phyloP scores from a whole-genome alignment of 2,888 invertebrate species.

The Abscondita cerata region DNA sequence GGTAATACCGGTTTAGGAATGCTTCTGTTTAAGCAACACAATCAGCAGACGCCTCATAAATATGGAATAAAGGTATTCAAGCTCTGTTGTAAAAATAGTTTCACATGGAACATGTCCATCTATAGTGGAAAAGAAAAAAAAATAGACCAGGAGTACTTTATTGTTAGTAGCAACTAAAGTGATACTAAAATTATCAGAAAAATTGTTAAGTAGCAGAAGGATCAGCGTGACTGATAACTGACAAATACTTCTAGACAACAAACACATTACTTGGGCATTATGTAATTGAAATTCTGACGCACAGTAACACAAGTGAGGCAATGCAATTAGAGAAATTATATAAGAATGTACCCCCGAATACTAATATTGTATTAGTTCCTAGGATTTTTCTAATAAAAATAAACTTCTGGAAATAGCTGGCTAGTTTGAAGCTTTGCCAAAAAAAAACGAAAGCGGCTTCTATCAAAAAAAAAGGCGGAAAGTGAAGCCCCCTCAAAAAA shows the following conservation, averaged over 20 bases:
- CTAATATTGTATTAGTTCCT: too few relatives aligned
- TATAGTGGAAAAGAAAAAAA: not conserved
- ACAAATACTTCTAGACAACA: not conserved
- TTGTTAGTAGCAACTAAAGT: not conserved
- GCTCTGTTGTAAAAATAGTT: not conserved
- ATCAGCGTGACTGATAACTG: not conserved
- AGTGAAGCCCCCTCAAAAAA: too few relatives aligned
- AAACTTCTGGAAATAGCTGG: too few relatives aligned
- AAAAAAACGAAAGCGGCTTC: too few relatives aligned
- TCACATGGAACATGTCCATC: not conserved
- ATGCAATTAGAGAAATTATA: too few relatives aligned
- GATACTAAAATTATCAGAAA: not conserved
- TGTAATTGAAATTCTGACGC: too few relatives aligned
- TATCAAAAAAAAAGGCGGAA: too few relatives aligned
- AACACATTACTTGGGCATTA: not conserved
- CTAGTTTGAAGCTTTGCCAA: too few relatives aligned
- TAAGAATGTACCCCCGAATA: too few relatives aligned
- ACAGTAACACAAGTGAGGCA: too few relatives aligned
- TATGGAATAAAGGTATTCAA: not conserved
- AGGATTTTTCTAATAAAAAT: too few relatives aligned
- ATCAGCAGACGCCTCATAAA: not conserved
- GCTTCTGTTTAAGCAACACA: not conserved
- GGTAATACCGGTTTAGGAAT: not conserved
- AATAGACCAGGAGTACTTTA: not conserved
- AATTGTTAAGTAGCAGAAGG: not conserved